A percentile compares a stretch with the other conserved stretches of the same genome.
phyloP scores from a whole-genome alignment of 2,113 vertebrate species.

The Dipodomys merriami region DNA sequence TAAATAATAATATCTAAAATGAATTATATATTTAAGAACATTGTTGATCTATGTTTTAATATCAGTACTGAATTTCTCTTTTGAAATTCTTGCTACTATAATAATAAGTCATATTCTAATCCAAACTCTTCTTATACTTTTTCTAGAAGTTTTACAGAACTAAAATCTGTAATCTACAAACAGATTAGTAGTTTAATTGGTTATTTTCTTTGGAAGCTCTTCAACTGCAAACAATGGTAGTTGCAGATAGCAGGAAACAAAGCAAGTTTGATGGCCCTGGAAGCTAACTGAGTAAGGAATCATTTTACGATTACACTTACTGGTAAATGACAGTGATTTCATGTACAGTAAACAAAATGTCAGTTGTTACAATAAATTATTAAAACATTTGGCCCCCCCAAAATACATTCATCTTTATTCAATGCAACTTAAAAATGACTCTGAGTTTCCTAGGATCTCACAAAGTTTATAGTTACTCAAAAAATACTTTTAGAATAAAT shows the following conservation, averaged over 20 bases:
- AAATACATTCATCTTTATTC: constrained; percentile 4
- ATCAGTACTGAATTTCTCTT: background rate
- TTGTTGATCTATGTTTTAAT: background rate
- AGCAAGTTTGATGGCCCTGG: constrained; percentile 16
- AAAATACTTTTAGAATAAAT: background rate
- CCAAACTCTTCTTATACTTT: constrained; percentile 39
- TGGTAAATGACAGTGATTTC: constrained; percentile 50
- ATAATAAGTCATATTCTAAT: constrained; percentile 12
- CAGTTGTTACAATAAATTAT: constrained; percentile 41
- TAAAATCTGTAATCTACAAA: background rate
- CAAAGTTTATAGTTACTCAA: constrained; percentile 27
- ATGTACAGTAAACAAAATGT: constrained; percentile 43
- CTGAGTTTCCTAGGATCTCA: constrained; percentile 18
- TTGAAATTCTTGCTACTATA: constrained; percentile 9
- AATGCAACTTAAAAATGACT: background rate
- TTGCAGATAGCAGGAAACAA: background rate
- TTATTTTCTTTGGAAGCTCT: constrained; percentile 30
- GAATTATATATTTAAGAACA: constrained; percentile 32
- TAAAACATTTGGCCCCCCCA: constrained; percentile 37
- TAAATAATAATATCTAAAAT: constrained; percentile 4
- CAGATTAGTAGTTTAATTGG: constrained; percentile 4
- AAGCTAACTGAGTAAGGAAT: constrained; percentile 29
- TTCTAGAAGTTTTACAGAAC: constrained; percentile 29
- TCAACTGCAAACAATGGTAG: constrained; percentile 15
- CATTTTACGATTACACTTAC: constrained; percentile 59